Evolutionary conservation across 2,113 vertebrate genomes (phyloP).

Genomic region (Furnarius figulus): DNA sequence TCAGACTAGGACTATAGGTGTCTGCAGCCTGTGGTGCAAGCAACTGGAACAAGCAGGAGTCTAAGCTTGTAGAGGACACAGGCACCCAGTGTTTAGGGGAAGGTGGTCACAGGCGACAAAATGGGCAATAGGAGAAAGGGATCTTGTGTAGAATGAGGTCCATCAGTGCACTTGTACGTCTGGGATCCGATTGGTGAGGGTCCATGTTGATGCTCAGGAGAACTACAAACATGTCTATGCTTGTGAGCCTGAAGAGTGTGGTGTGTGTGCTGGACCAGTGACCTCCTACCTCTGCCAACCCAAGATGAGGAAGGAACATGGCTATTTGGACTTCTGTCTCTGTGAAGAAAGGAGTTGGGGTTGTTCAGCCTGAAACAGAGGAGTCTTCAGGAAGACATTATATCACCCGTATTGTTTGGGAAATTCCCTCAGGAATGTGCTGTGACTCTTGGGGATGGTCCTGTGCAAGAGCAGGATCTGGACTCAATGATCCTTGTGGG

Average conservation of each 20-base stretch:
- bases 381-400: not conserved
- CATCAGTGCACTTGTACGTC: too few relatives aligned
- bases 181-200: not conserved
- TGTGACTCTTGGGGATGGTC: not conserved
- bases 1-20: not conserved
- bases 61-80: not conserved
- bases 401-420: not conserved
- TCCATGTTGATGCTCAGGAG: rapidly evolving
- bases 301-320: not conserved
- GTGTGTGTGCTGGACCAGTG: not conserved
- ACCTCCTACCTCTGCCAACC: not conserved
- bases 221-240: rapidly evolving
- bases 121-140: not conserved
- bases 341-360: not conserved
- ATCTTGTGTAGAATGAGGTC: not conserved
- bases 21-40: not conserved
- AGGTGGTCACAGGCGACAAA: not conserved
- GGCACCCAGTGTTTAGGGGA: not conserved
- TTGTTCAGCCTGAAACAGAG: not conserved
- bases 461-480: not conserved
- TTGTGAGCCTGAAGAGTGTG: not conserved
- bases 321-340: not conserved
- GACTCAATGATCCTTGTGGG: not conserved
- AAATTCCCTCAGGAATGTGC: not conserved
- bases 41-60: not conserved